Percentiles rank a stretch among this genome's conserved stretches.
These are phyloP conservation scores for Silurus glanis DNA, from an alignment of 2,113 vertebrate species.

Conservation along the genomic window DNA sequence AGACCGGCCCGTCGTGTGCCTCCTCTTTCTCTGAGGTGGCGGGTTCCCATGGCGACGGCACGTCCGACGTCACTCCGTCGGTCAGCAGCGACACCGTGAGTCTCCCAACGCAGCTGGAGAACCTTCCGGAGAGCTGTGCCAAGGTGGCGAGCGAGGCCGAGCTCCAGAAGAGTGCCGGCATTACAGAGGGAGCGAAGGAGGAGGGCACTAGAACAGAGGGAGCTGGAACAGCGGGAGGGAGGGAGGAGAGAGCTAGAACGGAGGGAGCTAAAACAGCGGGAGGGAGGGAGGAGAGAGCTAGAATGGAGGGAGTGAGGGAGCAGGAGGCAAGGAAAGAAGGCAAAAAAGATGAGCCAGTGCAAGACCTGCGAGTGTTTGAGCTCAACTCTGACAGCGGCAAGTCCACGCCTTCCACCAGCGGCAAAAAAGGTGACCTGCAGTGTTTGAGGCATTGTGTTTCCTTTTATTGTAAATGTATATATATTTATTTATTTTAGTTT, in stretches of 20 bases:
- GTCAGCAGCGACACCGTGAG: conserved; percentile 91
- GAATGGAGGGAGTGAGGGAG: conserved; percentile 76
- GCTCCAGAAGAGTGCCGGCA: neutral
- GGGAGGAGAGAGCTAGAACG: conserved; percentile 66
- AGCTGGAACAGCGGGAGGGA: neutral
- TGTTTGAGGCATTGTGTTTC: neutral
- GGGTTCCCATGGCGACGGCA: conserved; percentile 54
- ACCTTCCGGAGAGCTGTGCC: conserved; percentile 18
- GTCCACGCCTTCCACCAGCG: conserved; percentile 95
- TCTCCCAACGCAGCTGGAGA: conserved; percentile 85
- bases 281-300: conserved; percentile 45
- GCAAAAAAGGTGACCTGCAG: conserved; percentile 86
- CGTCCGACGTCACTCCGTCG: conserved; percentile 77
- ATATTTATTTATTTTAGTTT: no score
- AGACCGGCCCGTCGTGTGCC: conserved; percentile 49
- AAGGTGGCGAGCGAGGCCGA: neutral
- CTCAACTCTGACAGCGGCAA: conserved; percentile 97
- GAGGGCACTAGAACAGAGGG: neutral
- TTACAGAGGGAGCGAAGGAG: conserved; percentile 58
- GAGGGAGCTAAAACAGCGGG: conserved; percentile 68
- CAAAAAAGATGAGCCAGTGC: conserved; percentile 81
- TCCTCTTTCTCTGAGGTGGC: neutral
- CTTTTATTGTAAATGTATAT: neutral
- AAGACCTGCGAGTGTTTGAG: conserved; percentile 92
- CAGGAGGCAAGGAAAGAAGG: conserved; percentile 58